These are phyloP conservation scores for Callipepla californica DNA, from an alignment of 2,113 vertebrate genomes.

Conservation along the genomic window DNA sequence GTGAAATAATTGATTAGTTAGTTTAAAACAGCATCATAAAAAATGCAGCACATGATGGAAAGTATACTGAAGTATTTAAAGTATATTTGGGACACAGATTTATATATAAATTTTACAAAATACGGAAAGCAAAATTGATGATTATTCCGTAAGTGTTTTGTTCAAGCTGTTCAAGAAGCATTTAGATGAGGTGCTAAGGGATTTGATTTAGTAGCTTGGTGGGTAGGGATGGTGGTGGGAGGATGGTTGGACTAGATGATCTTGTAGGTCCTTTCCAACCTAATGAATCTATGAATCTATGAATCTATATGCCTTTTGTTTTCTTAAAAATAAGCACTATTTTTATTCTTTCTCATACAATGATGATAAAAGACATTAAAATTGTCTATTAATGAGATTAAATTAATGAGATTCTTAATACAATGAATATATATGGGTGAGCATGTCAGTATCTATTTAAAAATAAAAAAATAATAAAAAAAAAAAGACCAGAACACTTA, in stretches of 20 bases:
- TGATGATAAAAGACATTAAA: background rate
- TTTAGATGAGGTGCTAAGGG: too few relatives aligned
- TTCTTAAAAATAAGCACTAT: background rate
- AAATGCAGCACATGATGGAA: background rate
- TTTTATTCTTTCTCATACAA: background rate
- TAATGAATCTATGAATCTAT: too few relatives aligned
- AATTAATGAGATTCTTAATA: background rate
- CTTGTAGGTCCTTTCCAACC: too few relatives aligned
- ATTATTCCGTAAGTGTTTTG: background rate
- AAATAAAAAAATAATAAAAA: background rate
- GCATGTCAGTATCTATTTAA: background rate
- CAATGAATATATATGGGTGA: background rate
- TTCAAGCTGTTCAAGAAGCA: too few relatives aligned
- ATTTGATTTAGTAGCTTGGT: too few relatives aligned
- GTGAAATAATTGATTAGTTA: background rate
- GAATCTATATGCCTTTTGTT: background rate
- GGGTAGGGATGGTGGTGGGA: too few relatives aligned
- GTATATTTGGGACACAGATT: background rate
- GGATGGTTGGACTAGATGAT: too few relatives aligned
- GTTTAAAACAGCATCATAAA: background rate
- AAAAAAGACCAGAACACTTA: fast-evolving
- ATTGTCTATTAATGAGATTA: background rate
- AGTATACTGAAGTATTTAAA: background rate
- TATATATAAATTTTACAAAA: background rate
- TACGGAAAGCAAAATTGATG: background rate